Evolutionary conservation across 1,140 invertebrate species (phyloP).

Genomic region (Ganaspis sp.): DNA sequence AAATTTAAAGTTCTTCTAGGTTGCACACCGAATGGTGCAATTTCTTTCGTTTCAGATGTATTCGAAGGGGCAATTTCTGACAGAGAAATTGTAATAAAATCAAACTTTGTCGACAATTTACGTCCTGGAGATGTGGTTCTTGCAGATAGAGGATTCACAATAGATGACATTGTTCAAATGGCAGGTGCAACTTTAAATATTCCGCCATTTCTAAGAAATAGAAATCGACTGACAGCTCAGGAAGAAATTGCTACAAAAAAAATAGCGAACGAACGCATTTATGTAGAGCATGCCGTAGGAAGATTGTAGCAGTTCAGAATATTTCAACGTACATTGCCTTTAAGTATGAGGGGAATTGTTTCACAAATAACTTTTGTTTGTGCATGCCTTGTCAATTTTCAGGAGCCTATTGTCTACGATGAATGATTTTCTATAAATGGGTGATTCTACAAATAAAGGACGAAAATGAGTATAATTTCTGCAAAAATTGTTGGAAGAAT

Average conservation of each 20-base stretch:
- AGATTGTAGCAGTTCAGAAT: conserved; percentile 51
- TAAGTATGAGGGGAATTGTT: conserved; percentile 42
- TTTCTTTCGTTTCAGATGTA: conserved; percentile 48
- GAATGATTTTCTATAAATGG: too few species aligned
- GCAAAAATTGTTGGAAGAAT: too few species aligned
- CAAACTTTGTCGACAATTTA: conserved; percentile 40
- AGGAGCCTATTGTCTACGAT: conserved; percentile 39
- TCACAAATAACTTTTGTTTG: conserved; percentile 52
- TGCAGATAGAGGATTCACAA: conserved; percentile 46
- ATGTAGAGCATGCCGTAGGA: conserved; percentile 52
- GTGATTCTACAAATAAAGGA: too few species aligned
- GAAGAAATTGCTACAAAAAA: conserved; percentile 44
- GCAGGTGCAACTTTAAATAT: conserved; percentile 49
- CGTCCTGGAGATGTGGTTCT: conserved; percentile 45
- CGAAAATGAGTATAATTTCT: too few species aligned
- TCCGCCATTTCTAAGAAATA: conserved; percentile 49
- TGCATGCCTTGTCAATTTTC: conserved; percentile 51
- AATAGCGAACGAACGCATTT: conserved; percentile 46
- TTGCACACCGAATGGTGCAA: conserved; percentile 47
- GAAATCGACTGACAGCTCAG: conserved; percentile 39
- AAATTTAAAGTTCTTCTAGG: conserved; percentile 47
- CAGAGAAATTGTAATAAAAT: conserved; percentile 46
- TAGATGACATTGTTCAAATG: conserved; percentile 47
- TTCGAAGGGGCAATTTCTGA: conserved; percentile 47
- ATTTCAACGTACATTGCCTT: conserved; percentile 43